Base-by-base conservation (phyloP, 2,113 vertebrate genomes). In the Phrynocephalus versicolor region DNA sequence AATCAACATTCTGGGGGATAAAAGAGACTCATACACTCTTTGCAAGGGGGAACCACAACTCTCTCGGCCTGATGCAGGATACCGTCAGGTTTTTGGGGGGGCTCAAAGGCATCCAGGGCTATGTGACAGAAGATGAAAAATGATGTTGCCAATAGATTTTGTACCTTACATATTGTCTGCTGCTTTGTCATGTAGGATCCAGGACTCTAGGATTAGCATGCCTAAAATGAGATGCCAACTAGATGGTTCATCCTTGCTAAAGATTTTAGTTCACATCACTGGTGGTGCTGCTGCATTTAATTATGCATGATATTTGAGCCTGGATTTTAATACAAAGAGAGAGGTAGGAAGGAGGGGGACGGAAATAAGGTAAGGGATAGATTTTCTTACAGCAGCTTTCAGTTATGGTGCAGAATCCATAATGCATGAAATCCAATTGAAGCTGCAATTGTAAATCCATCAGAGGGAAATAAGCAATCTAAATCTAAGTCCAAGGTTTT, bases 291-390 rank as follows among this genome's bases (percentile, higher is more conserved):
- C 77, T 88, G 55, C 70, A n/a, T 62, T 88, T 82, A 82, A 85
- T 72, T 85, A 82, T 88, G 41, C 33, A 77, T 84, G 35, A 55
- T 70, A 76, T 82, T 85, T 85, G n/a, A 88, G 75, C 45, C 83
- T 72, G 65, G 35, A n/a, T 85, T 85, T 85, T 85, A 85, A 65
- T 83, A 58, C 74, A 84, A 84, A 45, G 37, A 84, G 64, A 78
- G 30, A 85, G 33, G n/a, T 57, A 14, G 5, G 27, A 14, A 1
- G 27, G 64, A 10, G 64, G 39, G 37, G n/a, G 33, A 25, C 19
- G 25, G 27, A 70, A 78, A 85, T 78, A 82, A 77, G 39, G 33
- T 62, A 57, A 76, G 41, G 79, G 87, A 72, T 35, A 85, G 72
- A 85, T 78, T 82, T 85, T 82, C 72, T 39, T 82, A 81, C 19